Base-by-base conservation (phyloP, 1,140 invertebrate genomes). In the Lysiphlebus fabarum region DNA sequence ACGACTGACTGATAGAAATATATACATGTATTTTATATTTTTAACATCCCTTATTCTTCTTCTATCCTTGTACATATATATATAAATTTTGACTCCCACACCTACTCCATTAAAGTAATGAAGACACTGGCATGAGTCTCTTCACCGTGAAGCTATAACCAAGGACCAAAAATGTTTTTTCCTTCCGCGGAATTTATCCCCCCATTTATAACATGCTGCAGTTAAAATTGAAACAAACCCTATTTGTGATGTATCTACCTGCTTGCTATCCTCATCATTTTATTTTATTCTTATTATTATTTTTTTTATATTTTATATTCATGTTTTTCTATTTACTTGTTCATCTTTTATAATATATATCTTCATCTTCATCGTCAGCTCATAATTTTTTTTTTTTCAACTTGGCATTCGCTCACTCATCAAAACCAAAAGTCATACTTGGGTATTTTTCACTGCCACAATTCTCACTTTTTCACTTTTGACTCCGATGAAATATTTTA, bases 81-180 rank as follows among this genome's bases (percentile, higher is more conserved):
- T n/a, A n/a, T n/a, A n/a, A n/a, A 26, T 45, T 64, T 66, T 62
- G 63, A 65, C 63, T 67, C 65, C 65, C 53, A 41, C 62, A 51
- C 62, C 64, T 65, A 64, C 67, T 77, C 75, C 75, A 78, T 78
- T 78, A 77, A 76, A 75, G 72, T 78, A 78, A 78, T 78, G 76
- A 78, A 78, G 73, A 77, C 71, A 72, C 60, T 63, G 66, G 67
- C 62, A 67, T 64, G 49, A 60, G 59, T 58, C 42, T 56, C 58
- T 57, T 56, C 60, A 62, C 49, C 63, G 51, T 59, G 64, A 65
- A 62, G 64, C 68, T 59, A 53, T 12, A 51, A 51, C 37, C 5
- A 33, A 34, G 33, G 49, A 36, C 9, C 14, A 36, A 12, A 14
- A 38, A 11, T 2, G 10, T 1, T 8, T 40, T 7, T 36, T 70